These are phyloP conservation scores for Plotosus lineatus DNA, from an alignment of 2,113 vertebrate species.

Conservation along the genomic window DNA sequence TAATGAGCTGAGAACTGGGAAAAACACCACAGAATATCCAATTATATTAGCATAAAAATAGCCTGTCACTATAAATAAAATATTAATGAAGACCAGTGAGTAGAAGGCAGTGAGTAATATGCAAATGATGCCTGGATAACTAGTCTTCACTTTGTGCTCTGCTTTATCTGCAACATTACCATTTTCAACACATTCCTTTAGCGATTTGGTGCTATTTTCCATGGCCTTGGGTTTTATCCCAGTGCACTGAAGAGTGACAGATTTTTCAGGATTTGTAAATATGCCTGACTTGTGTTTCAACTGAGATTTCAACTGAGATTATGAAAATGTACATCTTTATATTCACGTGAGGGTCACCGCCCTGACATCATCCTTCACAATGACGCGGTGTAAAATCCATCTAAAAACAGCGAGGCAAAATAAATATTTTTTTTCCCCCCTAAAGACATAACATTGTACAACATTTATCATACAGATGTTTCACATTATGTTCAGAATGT, in stretches of 20 bases:
- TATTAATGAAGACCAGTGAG: background rate
- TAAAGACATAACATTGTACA: background rate
- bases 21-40: background rate
- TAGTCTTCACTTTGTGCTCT: background rate
- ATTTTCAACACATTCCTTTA: background rate
- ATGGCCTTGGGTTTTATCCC: background rate
- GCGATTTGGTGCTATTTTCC: background rate
- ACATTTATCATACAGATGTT: background rate
- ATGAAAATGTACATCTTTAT: conserved; percentile 20
- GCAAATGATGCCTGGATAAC: background rate
- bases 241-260: background rate
- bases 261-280: conserved; percentile 5
- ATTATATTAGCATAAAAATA: background rate
- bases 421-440: background rate
- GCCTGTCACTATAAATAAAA: background rate
- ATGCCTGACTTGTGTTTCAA: background rate
- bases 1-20: background rate
- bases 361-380: background rate
- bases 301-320: background rate
- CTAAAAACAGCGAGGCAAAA: background rate
- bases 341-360: conserved; percentile 1
- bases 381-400: background rate
- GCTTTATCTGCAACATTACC: background rate
- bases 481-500: too few species aligned
- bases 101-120: background rate